Evolutionary conservation across 2,888 invertebrate genomes (phyloP).

Genomic region (Anaspis maculata): DNA sequence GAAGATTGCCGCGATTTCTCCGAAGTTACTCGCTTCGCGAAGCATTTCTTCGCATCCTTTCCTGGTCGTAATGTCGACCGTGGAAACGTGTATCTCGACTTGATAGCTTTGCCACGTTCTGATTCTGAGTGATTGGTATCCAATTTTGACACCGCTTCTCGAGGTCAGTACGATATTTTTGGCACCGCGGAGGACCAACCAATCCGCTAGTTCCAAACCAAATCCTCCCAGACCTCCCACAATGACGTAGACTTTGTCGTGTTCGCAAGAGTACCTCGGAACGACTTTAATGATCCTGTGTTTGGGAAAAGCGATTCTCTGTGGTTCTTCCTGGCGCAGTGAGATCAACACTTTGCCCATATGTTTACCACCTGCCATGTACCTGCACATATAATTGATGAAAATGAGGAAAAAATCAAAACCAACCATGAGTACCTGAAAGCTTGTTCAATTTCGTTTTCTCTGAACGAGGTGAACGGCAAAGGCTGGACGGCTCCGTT

Average conservation of each 20-base stretch:
- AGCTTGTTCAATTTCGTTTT: conserved; percentile 61
- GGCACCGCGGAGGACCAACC: conserved; percentile 78
- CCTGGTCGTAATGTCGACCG: conserved; percentile 68
- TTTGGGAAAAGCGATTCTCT: conserved; percentile 18
- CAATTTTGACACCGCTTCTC: conserved; percentile 83
- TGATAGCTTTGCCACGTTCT: too few relatives aligned
- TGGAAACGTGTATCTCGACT: conserved; percentile 53
- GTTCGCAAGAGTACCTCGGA: conserved; percentile 35
- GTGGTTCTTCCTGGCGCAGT: conserved; percentile 33
- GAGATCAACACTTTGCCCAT: too few relatives aligned
- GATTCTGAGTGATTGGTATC: too few relatives aligned
- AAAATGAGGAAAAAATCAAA: too few relatives aligned
- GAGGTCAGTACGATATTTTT: conserved; percentile 63
- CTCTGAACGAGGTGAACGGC: conserved; percentile 53
- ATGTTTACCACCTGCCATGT: too few relatives aligned
- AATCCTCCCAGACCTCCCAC: too few relatives aligned
- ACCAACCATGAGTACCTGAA: conserved; percentile 60
- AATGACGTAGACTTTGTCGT: conserved; percentile 51
- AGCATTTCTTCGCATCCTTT: too few relatives aligned
- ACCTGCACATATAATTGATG: too few relatives aligned
- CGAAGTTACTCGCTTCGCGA: conserved; percentile 2
- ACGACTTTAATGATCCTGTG: conserved; percentile 1
- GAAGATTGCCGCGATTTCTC: neutral
- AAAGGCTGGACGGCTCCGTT: conserved; percentile 63
- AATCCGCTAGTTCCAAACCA: conserved; percentile 82